Conservation (phyloP, 2,888 invertebrate species). For the Salpingus planirostris region DNA sequence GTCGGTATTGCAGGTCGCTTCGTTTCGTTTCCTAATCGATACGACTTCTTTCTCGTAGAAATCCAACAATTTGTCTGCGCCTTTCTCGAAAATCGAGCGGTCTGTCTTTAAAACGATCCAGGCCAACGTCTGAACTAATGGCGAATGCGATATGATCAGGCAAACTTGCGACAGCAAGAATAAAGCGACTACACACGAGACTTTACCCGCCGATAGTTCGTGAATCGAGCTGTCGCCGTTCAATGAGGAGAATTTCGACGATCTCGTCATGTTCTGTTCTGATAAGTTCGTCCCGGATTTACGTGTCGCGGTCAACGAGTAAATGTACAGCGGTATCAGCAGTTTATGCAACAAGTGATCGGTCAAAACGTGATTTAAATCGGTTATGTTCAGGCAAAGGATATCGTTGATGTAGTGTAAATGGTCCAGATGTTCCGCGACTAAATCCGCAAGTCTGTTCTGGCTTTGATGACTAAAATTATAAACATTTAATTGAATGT, state of each 20-base stretch:
- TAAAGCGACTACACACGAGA: slow-evolving; percentile 83
- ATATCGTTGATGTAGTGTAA: slow-evolving; percentile 97
- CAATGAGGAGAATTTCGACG: slow-evolving; percentile 44
- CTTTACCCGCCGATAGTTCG: slow-evolving; percentile 44
- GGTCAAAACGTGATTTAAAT: slow-evolving; percentile 86
- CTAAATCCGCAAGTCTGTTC: slow-evolving; percentile 82
- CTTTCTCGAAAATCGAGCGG: slow-evolving; percentile 35
- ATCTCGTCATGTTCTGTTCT: slow-evolving; percentile 54
- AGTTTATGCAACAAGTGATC: slow-evolving; percentile 90
- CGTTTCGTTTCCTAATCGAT: slow-evolving; percentile 11
- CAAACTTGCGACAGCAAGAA: slow-evolving; percentile 93
- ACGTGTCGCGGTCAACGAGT: slow-evolving; percentile 53
- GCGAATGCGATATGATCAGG: slow-evolving; percentile 83
- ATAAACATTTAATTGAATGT: no score
- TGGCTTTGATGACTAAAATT: slow-evolving; percentile 77
- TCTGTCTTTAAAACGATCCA: slow-evolving; percentile 86
- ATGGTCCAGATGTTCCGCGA: slow-evolving; percentile 95
- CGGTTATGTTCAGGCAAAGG: slow-evolving; percentile 81
- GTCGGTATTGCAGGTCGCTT: slow-evolving; percentile 10
- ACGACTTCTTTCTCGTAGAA: slow-evolving; percentile 31
- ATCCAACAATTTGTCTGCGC: slow-evolving; percentile 36
- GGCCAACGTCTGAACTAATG: slow-evolving; percentile 82
- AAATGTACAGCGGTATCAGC: slow-evolving; percentile 87
- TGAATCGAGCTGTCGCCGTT: slow-evolving; percentile 26
- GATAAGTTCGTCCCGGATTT: slow-evolving; percentile 9